These are phyloP conservation scores for Baryphthengus martii DNA, from an alignment of 2,113 vertebrate genomes.

Conservation along the genomic window DNA sequence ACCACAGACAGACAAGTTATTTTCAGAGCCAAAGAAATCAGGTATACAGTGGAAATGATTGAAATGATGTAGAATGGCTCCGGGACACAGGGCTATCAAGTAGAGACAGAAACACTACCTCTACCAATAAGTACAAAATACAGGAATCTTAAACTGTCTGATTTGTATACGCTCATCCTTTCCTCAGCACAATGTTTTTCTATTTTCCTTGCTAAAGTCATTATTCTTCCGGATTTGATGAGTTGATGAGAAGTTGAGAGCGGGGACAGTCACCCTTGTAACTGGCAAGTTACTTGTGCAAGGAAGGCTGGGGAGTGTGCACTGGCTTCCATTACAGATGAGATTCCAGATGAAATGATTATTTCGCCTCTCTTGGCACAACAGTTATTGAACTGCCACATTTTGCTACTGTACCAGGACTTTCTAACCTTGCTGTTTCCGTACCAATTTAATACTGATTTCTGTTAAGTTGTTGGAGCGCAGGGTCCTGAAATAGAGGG, in stretches of 20 bases:
- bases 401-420: slow-evolving; percentile 33
- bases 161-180: slow-evolving; percentile 4
- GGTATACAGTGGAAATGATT: not conserved
- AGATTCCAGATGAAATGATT: not conserved
- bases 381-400: not conserved
- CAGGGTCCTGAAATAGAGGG: not conserved
- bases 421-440: not conserved
- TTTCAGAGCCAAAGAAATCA: not conserved
- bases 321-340: not conserved
- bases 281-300: not conserved
- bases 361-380: not conserved
- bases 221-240: not conserved
- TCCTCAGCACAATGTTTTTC: not conserved
- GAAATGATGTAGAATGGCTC: not conserved
- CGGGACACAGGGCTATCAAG: not conserved
- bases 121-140: not conserved
- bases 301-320: not conserved
- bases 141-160: not conserved
- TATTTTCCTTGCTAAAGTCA: not conserved
- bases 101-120: not conserved
- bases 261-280: not conserved
- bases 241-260: slow-evolving; percentile 5
- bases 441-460: not conserved
- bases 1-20: not conserved
- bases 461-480: not conserved